Base-by-base conservation (phyloP, 2,797 vertebrate species). In the Adelosebastes latens region DNA sequence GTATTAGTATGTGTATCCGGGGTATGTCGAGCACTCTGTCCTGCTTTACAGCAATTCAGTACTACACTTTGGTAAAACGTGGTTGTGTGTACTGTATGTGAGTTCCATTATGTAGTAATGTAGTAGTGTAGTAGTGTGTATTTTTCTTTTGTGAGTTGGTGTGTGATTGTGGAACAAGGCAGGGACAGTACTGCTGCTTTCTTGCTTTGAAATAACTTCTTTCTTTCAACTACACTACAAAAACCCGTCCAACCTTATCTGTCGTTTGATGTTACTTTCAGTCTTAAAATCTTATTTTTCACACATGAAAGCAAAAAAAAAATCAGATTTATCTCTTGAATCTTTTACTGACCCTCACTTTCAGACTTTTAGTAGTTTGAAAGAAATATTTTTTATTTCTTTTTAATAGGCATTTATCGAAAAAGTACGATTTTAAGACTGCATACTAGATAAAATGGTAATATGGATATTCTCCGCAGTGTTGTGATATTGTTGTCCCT, bases 201-300 rank as follows among this genome's bases (percentile, higher is more conserved):
- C 84, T 79, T 86, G 88, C 88, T 89, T 92, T 84, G 34, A 77
- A 85, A 75, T 86, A 84, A 87, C 81, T 59, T 12, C 81, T 83
- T 86, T 83, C 66, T 87, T 68, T 80, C 20, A 71, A 77, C 18
- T 34, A 56, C 61, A 36, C 49, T 56, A 82, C 74, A 58, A 81
- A 89, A 88, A 60, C 31, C 46, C 27, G 31, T 77, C 74, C 18
- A 24, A 25, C 66, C 46, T 77, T 83, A 61, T 80, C 32, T 69
- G 79, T 87, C 75, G 77, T 88, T 85, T 72, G 22, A 79, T 73
- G 49, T 84, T 24, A 64, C 6, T 60, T 16, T 89, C 88, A 87
- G 92, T 87, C 93, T 92, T 93, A 92, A 94, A 91, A 91, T 88
- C 89, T 82, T 80, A 72, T 80, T 82, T 74, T 67, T 66, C 8